These are phyloP conservation scores for Rostratula benghalensis DNA, from an alignment of 2,113 vertebrate species.

Conservation along the genomic window DNA sequence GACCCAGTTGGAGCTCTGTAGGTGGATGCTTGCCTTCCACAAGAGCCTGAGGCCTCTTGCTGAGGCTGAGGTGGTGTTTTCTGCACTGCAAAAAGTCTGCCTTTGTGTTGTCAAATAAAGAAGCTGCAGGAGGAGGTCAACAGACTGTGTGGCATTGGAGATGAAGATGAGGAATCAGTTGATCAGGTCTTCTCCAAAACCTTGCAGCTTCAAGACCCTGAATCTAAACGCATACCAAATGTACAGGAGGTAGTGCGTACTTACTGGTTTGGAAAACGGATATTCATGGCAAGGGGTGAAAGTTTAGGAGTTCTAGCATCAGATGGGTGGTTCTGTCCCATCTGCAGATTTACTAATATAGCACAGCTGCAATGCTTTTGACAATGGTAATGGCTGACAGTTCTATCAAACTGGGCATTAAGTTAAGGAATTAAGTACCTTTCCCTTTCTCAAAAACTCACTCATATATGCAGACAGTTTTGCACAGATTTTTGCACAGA, in stretches of 20 bases:
- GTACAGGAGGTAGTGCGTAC: fast-evolving
- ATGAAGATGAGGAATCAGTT: too few relatives aligned
- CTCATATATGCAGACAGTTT: background rate
- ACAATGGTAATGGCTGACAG: background rate
- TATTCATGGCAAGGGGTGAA: background rate
- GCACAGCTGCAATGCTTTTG: background rate
- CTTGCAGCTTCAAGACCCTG: background rate
- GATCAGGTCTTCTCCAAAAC: background rate
- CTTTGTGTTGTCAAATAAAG: background rate
- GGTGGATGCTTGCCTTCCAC: background rate
- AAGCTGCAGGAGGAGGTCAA: background rate
- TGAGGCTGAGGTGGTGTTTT: background rate
- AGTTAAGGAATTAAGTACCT: background rate
- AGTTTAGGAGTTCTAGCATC: background rate
- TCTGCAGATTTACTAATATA: background rate
- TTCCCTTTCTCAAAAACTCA: background rate
- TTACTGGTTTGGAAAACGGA: background rate
- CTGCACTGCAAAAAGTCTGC: fast-evolving
- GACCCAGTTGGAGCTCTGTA: background rate
- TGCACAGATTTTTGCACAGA: background rate
- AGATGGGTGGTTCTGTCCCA: background rate
- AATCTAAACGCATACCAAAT: background rate
- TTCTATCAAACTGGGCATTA: background rate
- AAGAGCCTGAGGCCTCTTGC: background rate
- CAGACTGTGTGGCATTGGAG: background rate